A percentile compares a stretch with the other conserved stretches of the same genome.
These are phyloP conservation scores for Ferdinandea cuprea DNA, from an alignment of 2,888 invertebrate species.

Conservation along the genomic window DNA sequence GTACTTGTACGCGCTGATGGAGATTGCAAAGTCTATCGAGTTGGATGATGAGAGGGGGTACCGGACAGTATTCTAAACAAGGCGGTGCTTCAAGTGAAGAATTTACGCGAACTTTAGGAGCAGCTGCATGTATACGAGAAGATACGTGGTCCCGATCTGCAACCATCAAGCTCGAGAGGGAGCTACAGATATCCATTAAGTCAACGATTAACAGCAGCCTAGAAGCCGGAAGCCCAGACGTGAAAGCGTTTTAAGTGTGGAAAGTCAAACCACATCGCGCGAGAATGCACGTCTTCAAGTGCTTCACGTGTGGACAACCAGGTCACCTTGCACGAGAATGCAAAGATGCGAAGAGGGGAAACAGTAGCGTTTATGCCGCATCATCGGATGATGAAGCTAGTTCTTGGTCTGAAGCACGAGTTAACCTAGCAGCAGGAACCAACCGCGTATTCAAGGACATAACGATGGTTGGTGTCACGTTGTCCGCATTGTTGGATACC, in stretches of 20 bases:
- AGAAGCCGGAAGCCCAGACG: neutral
- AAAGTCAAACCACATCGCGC: neutral
- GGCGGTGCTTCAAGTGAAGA: no score
- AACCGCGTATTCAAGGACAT: conserved; percentile 9
- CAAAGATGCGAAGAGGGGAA: neutral
- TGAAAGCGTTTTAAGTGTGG: neutral
- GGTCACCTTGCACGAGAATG: conserved; percentile 4
- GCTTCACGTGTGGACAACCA: conserved; percentile 7
- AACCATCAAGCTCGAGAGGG: neutral
- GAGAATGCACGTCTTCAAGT: conserved; percentile 3
- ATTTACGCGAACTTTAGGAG: no score
- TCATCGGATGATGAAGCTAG: neutral
- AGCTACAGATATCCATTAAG: neutral
- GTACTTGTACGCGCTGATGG: neutral
- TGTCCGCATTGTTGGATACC: conserved; percentile 35
- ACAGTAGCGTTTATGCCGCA: neutral
- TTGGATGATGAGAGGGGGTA: neutral
- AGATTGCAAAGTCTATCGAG: neutral
- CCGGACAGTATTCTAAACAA: no score
- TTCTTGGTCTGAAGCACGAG: conserved; percentile 10
- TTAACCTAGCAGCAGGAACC: conserved; percentile 5
- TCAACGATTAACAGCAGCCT: neutral
- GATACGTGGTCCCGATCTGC: neutral
- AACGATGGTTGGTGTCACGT: neutral
- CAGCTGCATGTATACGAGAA: no score